Base-by-base conservation (phyloP, 2,888 invertebrate genomes). In the Caenorhabditis zanzibari region DNA sequence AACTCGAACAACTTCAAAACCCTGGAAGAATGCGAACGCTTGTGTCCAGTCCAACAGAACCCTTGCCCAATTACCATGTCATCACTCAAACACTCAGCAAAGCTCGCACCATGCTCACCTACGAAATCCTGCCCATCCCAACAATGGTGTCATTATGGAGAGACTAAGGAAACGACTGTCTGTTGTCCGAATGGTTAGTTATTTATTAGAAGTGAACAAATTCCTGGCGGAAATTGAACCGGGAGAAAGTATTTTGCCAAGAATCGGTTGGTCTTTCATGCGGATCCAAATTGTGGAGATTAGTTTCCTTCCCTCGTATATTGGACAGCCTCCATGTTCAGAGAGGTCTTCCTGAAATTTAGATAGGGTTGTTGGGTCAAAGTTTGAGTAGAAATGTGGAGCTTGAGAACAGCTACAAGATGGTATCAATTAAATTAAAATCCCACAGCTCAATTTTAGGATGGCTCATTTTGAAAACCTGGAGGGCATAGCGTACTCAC, bases 111-210 rank as follows among this genome's bases (percentile, higher is more conserved):
- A 26, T 88, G 88, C 71, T 87, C 90, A 2, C 76, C 85, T 9
- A 86, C 85, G 22, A 77, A 84, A 35, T 47, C 82, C 10, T 91
- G 91, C 26, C 90, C 90, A 10, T 77, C 83, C 28, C 82, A 85
- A 47, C 90, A 90, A 54, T 91, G 91, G 91, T 92, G 92, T 72
- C 91, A 91, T 81, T 74, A 90, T 26, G 91, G 91, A 54, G 86
- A 82, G 24, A 86, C 85, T 9, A 72, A 84, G 4, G 90, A 90
- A 44, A 90, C 91, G 0, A 90, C 91, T 3, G 90, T 91, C 0
- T 91, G 91, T 82, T 91, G 91, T 81, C 90, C 90, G 4, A 90
- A 89, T 82, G 89, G 90, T 90, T 9, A 59, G 88, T 87, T 49
- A 16, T 54, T 19, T n/a, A 14, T 58, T 52, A 38, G 12, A 12